Evolutionary conservation across 2,888 invertebrate genomes (phyloP), one percentile per base, ranked within the genome.

Genomic region (Metopia argyrocephala): DNA sequence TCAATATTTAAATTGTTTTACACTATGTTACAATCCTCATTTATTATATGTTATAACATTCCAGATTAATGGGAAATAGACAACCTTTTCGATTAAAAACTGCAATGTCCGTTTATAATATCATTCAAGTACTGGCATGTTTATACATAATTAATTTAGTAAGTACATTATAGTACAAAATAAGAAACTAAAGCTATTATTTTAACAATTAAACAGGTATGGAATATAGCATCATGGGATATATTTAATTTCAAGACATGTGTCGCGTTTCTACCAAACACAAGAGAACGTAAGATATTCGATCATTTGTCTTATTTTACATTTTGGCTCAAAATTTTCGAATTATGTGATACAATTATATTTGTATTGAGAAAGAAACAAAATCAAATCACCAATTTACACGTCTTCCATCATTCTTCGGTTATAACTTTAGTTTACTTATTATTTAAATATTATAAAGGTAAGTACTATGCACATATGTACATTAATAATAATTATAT

Each of bases 51-150:
- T 31, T 20, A 21, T 48, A 27, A 48, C n/a, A n/a, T 81, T 84
- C 2, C 73, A 90, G 90, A n/a, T 85, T 85, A 84, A 97, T 97
- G 97, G 92, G 92, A 86, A 89, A 93, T 84, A 92, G 94, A 68
- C 91, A 92, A 82, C 92, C 97, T 0, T 94, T 93, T 86, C 90
- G 93, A 12, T 89, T 97, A 31, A 93, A 93, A 83, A 91, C 89
- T 2, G 87, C 94, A 38, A 93, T 97, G 83, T 92, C 94, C 78
- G 91, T 92, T 85, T 97, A 97, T 91, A 97, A 97, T 88, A 90
- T 95, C n/a, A 87, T 93, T 62, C 97, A 97, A 93, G 95, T 97
- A 9, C 7, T 86, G 5, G 78, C 85, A 6, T 90, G 90, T 74
- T 18, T 87, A 3, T 89, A 86, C 71, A 81, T 87, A 70, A 71